Base-by-base conservation (phyloP, 1,140 invertebrate genomes). In the Polyergus mexicanus region DNA sequence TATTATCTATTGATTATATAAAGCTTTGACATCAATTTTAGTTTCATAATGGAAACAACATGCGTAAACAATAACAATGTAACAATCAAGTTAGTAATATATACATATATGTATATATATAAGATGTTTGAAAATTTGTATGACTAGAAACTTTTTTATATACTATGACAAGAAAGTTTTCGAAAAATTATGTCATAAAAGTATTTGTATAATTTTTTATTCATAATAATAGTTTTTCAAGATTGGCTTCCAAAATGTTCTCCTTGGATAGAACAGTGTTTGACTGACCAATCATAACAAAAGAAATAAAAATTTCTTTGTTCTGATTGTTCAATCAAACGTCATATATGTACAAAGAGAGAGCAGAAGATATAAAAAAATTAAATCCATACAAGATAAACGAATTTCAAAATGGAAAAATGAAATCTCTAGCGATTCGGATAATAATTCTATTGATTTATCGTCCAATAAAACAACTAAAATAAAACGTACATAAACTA, bases 391-490 rank as follows among this genome's bases (percentile, higher is more conserved):
- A 16, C 7, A 19, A 6, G 25, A 22, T 4, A 38, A n/a, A 35
- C 22, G 5, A 8, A 11, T 4, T 38, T 77, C 22, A 10, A 65
- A n/a, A 65, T 72, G 25, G 19, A 58, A 7, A 60, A 28, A 22
- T 8, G n/a, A 5, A 58, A 51, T 58, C 25, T 41, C 54, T 41
- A 35, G 69, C 38, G 75, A 81, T 22, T 71, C 47, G 35, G n/a
- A 72, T 72, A 8, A 8, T 81, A 58, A 66, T 62, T 69, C n/a
- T 65, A 22, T 71, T 32, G 58, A 58, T 71, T 2, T 3, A 47
- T 60, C 69, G 2, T 11, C 22, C 19, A 77, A 60, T 65, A 69
- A n/a, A 60, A 4, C 11, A 11, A 58, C 11, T 22, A 69, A 41
- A 60, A 2, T 25, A 2, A 89, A 75, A 72, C 35, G 7, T 38